These are phyloP conservation scores for Drosophila lacicola DNA, from an alignment of 2,888 invertebrate species.

Conservation along the genomic window DNA sequence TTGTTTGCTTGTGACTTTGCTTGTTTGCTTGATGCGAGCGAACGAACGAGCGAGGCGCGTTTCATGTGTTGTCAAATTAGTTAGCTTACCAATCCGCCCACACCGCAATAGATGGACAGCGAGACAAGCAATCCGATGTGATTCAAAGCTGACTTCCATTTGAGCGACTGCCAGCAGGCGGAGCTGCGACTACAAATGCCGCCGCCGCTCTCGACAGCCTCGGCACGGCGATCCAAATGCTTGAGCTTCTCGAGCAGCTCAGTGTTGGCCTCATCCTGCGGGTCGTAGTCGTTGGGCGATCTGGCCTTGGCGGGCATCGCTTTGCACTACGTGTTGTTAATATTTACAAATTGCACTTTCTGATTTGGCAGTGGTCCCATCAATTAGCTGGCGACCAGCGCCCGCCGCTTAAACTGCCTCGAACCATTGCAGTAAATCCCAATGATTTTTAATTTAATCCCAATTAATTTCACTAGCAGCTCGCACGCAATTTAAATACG, in stretches of 20 bases:
- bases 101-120: conserved; percentile 91
- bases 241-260: conserved; percentile 84
- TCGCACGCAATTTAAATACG: conserved; percentile 40
- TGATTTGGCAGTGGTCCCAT: conserved; percentile 7
- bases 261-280: conserved; percentile 83
- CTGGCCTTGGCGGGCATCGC: conserved; percentile 50
- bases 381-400: conserved; percentile 45
- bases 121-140: conserved; percentile 91
- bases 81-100: conserved; percentile 90
- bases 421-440: conserved; percentile 23
- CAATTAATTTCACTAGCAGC: conserved; percentile 7
- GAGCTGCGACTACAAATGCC: conserved; percentile 85
- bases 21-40: conserved; percentile 13
- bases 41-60: conserved; percentile 13
- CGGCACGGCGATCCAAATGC: conserved; percentile 83
- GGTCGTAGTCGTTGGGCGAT: conserved; percentile 77
- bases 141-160: conserved; percentile 88
- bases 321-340: conserved; percentile 6
- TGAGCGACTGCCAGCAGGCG: conserved; percentile 85
- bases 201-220: conserved; percentile 67
- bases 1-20: conserved; percentile 2
- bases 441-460: conserved; percentile 6
- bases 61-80: conserved; percentile 4
- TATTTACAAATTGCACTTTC: conserved; percentile 23
- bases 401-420: conserved; percentile 25